Base-by-base conservation (phyloP, 2,888 invertebrate species). In the Dorcus parallelipipedus region DNA sequence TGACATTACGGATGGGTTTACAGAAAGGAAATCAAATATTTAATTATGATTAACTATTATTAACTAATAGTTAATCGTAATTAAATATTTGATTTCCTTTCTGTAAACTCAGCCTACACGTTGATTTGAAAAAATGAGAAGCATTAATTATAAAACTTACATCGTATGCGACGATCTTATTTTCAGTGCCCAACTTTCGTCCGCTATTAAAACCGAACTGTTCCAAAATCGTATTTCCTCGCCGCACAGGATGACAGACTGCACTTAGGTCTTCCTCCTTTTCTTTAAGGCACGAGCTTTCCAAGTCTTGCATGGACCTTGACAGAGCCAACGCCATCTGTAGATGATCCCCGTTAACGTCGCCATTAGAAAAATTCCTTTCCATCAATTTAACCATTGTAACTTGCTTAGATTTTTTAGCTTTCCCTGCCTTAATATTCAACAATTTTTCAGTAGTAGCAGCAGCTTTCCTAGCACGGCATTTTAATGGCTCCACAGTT, bases 291-390 rank as follows among this genome's bases (percentile, higher is more conserved):
- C 43, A 41, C 58, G 59, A 49, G 64, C 62, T 58, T 61, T 70
- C 65, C 9, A 63, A 63, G 41, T 71, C 69, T 59, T 71, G 70
- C 3, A 82, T 71, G 0, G 88, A 88, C 70, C 82, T 84, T 2
- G 88, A 88, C 58, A 89, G 72, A 9, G 87, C 87, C 65, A 89
- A 78, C 45, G 87, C 88, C 73, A 89, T 69, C 72, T 87, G 86
- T 60, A 88, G 75, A 64, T 89, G 84, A 67, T 88, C 86, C 0
- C 84, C 78, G 77, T 87, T 84, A 48, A 86, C 77, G 72, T 87
- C 85, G 52, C 79, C 68, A 75, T 76, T 62, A 74, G 69, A 58
- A 79, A 83, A 60, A 81, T 78, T 69, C 70, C 74, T 67, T 78
- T 78, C 76, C 78, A 81, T 60, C 78, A 79, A 70, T 68, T 80